Base-by-base conservation (phyloP, 1,140 invertebrate species). In the Conus betulinus region DNA sequence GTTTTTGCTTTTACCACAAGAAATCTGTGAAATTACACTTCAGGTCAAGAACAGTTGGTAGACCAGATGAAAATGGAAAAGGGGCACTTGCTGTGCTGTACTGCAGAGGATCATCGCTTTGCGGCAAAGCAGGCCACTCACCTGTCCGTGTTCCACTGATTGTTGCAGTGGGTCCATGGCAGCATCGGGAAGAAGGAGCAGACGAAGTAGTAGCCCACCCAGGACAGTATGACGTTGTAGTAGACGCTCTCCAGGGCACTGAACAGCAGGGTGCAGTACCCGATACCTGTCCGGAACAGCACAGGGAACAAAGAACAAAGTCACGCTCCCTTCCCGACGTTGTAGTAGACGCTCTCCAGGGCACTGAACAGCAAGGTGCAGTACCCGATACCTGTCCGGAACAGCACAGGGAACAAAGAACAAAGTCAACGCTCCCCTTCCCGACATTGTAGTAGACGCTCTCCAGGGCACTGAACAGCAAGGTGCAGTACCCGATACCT, bases 171-270 rank as follows among this genome's bases (percentile, higher is more conserved):
- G 6, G 94, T 93, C 96, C 95, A 96, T 3, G 96, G 95, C 88
- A 96, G 90, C 85, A 91, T 90, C 25, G 86, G 51, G 23, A 85
- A 87, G 86, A 96, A 93, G 82, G 95, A 95, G 51, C 92, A 91
- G 87, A 94, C 93, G 83, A 96, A 91, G 91, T 95, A 96, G 91
- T 95, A 95, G 20, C 95, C 91, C 6, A 95, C 93, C 95, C 95
- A 96, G 71, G 94, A 94, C 90, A 96, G 96, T 89, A 96, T 96
- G 57, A 96, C 95, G 91, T 96, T 96, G 92, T 96, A 96, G 92
- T 96, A 96, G 90, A 95, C 81, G 55, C 57, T 39, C 17, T 76
- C 67, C 60, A 91, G 71, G 11, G 71, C 81, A 0, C 88, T 88
- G 20, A 92, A 88, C 63, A 92, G 57, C 55, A 92, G 57, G 85